Evolutionary conservation across 2,113 vertebrate genomes (phyloP).

Genomic region (Eulemur rufifrons): DNA sequence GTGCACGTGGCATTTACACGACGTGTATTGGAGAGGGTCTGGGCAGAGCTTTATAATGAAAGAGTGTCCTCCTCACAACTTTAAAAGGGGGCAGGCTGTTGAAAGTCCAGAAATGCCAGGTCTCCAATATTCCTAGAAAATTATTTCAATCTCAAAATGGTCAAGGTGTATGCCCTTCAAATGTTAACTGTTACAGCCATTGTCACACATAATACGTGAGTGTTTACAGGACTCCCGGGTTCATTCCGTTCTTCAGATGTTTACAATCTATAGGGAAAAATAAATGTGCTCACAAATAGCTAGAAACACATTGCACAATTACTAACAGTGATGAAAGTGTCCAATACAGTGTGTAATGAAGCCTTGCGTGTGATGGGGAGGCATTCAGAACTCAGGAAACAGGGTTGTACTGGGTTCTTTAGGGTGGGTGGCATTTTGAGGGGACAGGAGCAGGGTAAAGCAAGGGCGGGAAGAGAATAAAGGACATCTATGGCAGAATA

Average conservation of each 20-base stretch:
- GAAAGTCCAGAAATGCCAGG: neutral
- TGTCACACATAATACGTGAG: neutral
- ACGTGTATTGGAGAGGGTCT: neutral
- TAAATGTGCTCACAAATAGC: neutral
- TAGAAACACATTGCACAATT: neutral
- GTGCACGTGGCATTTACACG: neutral
- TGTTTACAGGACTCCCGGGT: accelerated
- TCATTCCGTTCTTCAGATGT: neutral
- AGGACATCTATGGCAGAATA: neutral
- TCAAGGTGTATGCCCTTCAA: neutral
- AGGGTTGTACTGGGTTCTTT: neutral
- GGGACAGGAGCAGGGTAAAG: too few relatives aligned
- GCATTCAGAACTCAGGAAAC: neutral
- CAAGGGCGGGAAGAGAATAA: too few relatives aligned
- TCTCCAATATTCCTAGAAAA: neutral
- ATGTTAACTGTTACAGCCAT: accelerated
- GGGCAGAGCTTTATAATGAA: neutral
- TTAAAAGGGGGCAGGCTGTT: neutral
- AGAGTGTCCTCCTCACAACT: accelerated
- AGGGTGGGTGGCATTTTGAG: neutral
- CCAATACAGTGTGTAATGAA: neutral
- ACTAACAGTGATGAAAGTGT: neutral
- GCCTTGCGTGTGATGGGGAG: neutral
- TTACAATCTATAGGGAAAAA: too few relatives aligned
- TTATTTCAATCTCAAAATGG: neutral